phyloP scores from a whole-genome alignment of 2,888 invertebrate species.

The Nomada goodeniana region DNA sequence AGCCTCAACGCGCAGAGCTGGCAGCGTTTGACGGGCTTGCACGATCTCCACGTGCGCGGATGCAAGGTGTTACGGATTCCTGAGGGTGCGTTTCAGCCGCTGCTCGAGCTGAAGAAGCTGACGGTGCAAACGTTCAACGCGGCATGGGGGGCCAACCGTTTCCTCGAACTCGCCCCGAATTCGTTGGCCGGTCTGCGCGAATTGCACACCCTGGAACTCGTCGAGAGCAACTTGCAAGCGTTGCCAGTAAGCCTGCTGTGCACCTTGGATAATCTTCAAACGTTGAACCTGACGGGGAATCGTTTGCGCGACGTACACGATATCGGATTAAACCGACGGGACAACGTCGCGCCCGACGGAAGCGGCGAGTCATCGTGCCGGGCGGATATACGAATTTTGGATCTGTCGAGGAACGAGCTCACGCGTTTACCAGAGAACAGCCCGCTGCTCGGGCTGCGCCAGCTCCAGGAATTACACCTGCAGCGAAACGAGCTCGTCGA shows the following conservation, averaged over 20 bases:
- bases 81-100: constrained; percentile 91
- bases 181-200: constrained; percentile 92
- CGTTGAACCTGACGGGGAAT: constrained; percentile 94
- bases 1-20: constrained; percentile 90
- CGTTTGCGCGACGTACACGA: constrained; percentile 91
- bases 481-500: constrained; percentile 93
- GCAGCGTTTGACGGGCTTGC: constrained; percentile 89
- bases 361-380: constrained; percentile 82
- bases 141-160: constrained; percentile 91
- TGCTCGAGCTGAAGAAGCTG: constrained; percentile 91
- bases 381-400: constrained; percentile 90
- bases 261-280: constrained; percentile 91
- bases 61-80: constrained; percentile 93
- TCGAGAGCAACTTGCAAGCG: constrained; percentile 93
- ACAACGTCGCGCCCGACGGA: neutral
- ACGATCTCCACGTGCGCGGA: constrained; percentile 90
- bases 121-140: constrained; percentile 92
- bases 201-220: constrained; percentile 91
- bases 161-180: constrained; percentile 90
- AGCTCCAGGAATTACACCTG: constrained; percentile 91
- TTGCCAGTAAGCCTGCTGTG: constrained; percentile 93
- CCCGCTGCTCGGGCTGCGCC: constrained; percentile 90
- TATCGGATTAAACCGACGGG: constrained; percentile 87
- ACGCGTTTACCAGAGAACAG: constrained; percentile 90
- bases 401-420: constrained; percentile 93